Conservation (phyloP, 2,888 invertebrate species). For the Hydriomena furcata region DNA sequence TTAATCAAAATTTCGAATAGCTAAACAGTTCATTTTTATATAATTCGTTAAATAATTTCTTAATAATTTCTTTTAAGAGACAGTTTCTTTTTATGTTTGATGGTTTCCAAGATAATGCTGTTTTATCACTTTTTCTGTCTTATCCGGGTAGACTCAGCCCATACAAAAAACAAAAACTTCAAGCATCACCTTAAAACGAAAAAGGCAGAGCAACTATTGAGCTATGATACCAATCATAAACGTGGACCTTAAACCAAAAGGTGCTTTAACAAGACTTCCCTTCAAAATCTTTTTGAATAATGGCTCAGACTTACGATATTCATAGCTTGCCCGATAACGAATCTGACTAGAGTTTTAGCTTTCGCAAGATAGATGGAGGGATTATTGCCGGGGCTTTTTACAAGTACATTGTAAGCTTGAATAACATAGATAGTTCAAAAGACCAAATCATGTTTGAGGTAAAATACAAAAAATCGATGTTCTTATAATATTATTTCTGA, state of each 20-base stretch:
- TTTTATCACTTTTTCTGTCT: too few relatives aligned
- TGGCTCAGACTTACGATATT: slow-evolving; percentile 26
- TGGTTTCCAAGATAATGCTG: too few relatives aligned
- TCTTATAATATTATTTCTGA: too few relatives aligned
- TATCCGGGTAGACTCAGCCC: too few relatives aligned
- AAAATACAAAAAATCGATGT: neutral
- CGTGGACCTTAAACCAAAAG: neutral
- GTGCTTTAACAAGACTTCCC: slow-evolving; percentile 8
- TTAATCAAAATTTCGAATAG: too few relatives aligned
- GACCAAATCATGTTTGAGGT: neutral
- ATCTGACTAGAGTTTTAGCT: slow-evolving; percentile 33
- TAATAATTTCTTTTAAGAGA: too few relatives aligned
- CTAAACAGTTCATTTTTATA: too few relatives aligned
- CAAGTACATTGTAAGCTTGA: slow-evolving; percentile 1
- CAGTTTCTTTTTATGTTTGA: too few relatives aligned
- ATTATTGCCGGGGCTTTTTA: slow-evolving; percentile 22
- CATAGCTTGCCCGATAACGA: slow-evolving; percentile 27
- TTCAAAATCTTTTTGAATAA: slow-evolving; percentile 23
- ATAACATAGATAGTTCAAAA: neutral
- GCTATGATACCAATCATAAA: neutral
- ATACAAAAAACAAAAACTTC: too few relatives aligned
- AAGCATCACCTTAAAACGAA: too few relatives aligned
- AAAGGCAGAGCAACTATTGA: too few relatives aligned
- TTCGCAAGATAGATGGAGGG: slow-evolving; percentile 30
- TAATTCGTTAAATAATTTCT: too few relatives aligned